Percentiles rank a stretch among this genome's conserved stretches.
phyloP scores from a whole-genome alignment of 2,797 vertebrate genomes.

The Sebastes itinus region DNA sequence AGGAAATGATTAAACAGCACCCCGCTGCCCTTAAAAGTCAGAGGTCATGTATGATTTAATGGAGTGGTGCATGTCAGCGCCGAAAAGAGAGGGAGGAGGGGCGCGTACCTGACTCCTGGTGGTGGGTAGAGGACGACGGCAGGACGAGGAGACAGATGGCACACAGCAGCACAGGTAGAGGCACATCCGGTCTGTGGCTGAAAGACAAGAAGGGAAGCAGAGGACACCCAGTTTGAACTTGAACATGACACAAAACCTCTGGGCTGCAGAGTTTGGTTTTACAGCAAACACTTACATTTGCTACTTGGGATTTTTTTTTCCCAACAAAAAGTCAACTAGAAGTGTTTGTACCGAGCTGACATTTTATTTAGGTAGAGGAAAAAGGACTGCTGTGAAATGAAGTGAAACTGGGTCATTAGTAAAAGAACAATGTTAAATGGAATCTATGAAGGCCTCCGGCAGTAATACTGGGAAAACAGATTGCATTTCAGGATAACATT shows the following conservation, averaged over 20 bases:
- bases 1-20: conserved; percentile 38
- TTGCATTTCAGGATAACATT: too few relatives aligned
- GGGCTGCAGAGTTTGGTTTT: not conserved
- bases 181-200: conserved; percentile 63
- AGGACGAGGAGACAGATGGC: conserved; percentile 76
- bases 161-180: conserved; percentile 68
- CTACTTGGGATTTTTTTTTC: not conserved
- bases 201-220: not conserved
- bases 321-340: not conserved
- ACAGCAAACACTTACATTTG: not conserved
- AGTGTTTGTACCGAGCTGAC: not conserved
- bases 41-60: conserved; percentile 54
- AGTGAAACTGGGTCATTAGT: not conserved
- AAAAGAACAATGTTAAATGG: not conserved
- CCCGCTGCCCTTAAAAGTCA: conserved; percentile 6
- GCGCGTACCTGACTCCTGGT: conserved; percentile 72
- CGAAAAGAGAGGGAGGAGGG: not conserved
- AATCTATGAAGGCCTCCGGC: not conserved
- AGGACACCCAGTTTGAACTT: not conserved
- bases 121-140: conserved; percentile 60
- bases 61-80: conserved; percentile 12
- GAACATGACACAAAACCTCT: not conserved
- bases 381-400: not conserved
- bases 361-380: not conserved
- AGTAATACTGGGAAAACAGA: too few relatives aligned